Evolutionary conservation across 2,113 vertebrate genomes (phyloP).

Genomic region (Trogon surrucura): DNA sequence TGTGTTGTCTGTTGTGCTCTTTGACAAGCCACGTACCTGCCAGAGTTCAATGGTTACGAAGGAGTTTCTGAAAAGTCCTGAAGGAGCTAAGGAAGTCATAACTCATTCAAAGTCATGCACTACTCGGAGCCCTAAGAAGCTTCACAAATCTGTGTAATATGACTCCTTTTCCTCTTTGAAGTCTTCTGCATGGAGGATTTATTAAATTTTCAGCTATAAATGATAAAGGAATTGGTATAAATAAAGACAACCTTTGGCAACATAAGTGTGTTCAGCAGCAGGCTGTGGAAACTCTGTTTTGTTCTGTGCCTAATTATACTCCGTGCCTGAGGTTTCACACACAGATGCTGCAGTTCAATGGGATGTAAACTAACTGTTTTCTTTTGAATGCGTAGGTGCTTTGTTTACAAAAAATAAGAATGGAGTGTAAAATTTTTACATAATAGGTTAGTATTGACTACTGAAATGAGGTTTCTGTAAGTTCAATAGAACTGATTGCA

Average conservation of each 20-base stretch:
- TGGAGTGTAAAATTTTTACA: slow-evolving; percentile 33
- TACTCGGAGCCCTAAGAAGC: not conserved
- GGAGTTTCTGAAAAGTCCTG: not conserved
- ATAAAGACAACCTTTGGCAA: not conserved
- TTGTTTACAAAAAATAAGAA: slow-evolving; percentile 53
- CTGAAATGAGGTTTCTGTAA: slow-evolving; percentile 42
- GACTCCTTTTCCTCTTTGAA: slow-evolving; percentile 22
- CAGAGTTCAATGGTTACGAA: not conserved
- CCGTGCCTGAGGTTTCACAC: slow-evolving; percentile 47
- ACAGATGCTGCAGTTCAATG: slow-evolving; percentile 24
- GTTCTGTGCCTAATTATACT: slow-evolving; percentile 37
- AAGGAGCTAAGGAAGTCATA: not conserved
- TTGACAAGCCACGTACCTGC: not conserved
- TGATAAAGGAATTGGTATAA: not conserved
- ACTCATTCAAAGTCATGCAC: not conserved
- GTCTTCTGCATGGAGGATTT: not conserved
- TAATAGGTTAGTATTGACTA: slow-evolving; percentile 59
- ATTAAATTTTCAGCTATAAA: not conserved
- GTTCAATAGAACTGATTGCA: slow-evolving; percentile 28
- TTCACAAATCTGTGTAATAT: not conserved
- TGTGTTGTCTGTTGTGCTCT: not conserved
- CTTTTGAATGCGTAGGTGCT: slow-evolving; percentile 51
- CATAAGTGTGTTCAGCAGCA: not conserved
- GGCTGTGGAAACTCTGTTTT: slow-evolving; percentile 22
- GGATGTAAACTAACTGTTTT: slow-evolving; percentile 60